A percentile compares a stretch with the other conserved stretches of the same genome.
These are phyloP conservation scores for Philopedon plagiatum DNA, from an alignment of 2,888 invertebrate species.

Conservation along the genomic window DNA sequence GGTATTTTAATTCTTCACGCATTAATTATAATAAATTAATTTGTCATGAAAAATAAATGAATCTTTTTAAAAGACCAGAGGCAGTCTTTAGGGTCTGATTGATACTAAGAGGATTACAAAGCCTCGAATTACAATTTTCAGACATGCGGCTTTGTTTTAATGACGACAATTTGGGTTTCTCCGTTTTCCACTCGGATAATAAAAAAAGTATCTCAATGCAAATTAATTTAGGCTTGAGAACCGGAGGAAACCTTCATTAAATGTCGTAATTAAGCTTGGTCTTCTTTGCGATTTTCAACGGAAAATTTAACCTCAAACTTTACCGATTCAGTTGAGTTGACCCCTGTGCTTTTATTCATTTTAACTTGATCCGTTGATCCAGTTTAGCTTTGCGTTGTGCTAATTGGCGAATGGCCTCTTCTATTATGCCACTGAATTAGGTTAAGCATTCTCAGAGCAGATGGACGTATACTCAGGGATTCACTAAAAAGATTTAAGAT, in stretches of 20 bases:
- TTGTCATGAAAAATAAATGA: conserved; percentile 14
- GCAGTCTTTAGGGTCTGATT: conserved; percentile 19
- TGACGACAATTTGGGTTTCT: conserved; percentile 32
- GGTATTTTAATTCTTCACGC: conserved; percentile 1
- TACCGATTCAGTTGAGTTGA: conserved; percentile 24
- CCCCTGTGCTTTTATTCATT: conserved; percentile 23
- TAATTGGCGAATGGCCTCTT: not conserved
- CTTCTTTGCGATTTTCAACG: conserved; percentile 27
- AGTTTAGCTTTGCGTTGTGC: not conserved
- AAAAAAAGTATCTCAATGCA: conserved; percentile 30
- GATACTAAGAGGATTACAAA: conserved; percentile 32
- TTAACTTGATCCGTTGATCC: not conserved
- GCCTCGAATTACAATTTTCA: conserved; percentile 26
- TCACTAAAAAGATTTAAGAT: too few species aligned
- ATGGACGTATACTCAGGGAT: too few species aligned
- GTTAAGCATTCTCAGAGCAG: too few species aligned
- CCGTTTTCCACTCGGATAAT: conserved; percentile 28
- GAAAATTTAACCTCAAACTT: conserved; percentile 30
- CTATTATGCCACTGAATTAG: not conserved
- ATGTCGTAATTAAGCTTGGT: conserved; percentile 25
- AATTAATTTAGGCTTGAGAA: conserved; percentile 30
- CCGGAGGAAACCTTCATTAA: conserved; percentile 16
- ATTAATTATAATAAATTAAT: conserved; percentile 11
- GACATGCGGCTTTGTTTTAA: conserved; percentile 28
- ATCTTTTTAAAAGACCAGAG: conserved; percentile 15